These are phyloP conservation scores for Oceanites oceanicus DNA, from an alignment of 2,113 vertebrate species.

Conservation along the genomic window DNA sequence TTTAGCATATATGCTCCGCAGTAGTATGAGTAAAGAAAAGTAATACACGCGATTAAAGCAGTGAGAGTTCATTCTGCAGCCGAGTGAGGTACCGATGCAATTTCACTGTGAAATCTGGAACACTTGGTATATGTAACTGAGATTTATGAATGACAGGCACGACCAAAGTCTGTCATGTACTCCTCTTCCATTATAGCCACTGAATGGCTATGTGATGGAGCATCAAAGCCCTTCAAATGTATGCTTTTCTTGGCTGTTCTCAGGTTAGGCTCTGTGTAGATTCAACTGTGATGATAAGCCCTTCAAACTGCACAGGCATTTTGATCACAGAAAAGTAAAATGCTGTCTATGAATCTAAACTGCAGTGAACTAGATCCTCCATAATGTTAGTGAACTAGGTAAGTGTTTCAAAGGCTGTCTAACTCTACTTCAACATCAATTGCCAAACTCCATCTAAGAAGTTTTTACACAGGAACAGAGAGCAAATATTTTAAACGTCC, in stretches of 20 bases:
- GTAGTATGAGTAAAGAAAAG: neutral
- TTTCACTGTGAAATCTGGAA: conserved; percentile 13
- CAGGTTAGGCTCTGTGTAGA: conserved; percentile 30
- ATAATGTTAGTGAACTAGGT: neutral
- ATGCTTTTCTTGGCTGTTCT: conserved; percentile 50
- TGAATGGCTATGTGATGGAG: conserved; percentile 22
- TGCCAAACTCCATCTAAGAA: conserved; percentile 20
- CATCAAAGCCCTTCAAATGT: conserved; percentile 58
- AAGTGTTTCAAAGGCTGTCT: conserved; percentile 58
- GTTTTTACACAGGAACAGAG: conserved; percentile 5
- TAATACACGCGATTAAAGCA: neutral
- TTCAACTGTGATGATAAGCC: conserved; percentile 11
- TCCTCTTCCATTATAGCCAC: conserved; percentile 35
- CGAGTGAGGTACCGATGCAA: neutral
- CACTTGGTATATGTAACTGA: neutral
- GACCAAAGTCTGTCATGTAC: conserved; percentile 32
- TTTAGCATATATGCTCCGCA: neutral
- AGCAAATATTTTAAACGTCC: conserved; percentile 48
- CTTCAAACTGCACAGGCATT: conserved; percentile 17
- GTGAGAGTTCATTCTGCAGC: neutral
- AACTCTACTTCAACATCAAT: conserved; percentile 35
- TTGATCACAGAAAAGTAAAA: conserved; percentile 63
- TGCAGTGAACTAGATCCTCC: conserved; percentile 21
- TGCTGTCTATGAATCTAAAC: conserved; percentile 16
- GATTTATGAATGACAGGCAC: conserved; percentile 27